These are phyloP conservation scores for Temnothorax longispinosus DNA, from an alignment of 1,140 invertebrate genomes.

Conservation along the genomic window DNA sequence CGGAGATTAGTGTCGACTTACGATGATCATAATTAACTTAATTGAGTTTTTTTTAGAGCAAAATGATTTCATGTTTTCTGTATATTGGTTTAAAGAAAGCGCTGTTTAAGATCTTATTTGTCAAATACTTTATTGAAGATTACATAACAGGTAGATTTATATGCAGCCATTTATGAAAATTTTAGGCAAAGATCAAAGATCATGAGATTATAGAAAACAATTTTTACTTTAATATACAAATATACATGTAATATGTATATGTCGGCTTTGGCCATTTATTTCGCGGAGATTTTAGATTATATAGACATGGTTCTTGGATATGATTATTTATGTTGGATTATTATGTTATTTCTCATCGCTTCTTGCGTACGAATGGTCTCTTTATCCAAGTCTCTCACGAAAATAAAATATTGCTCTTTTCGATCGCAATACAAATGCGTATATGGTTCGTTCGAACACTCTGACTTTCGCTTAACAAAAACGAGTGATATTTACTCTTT, in stretches of 20 bases:
- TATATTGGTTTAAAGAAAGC: background rate
- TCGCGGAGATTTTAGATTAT: background rate
- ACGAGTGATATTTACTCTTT: slow-evolving; percentile 35
- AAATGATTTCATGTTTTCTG: background rate
- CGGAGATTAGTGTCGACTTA: background rate
- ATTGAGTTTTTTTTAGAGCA: background rate
- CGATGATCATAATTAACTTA: background rate
- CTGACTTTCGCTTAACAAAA: slow-evolving; percentile 39
- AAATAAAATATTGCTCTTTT: background rate
- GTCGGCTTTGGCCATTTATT: background rate
- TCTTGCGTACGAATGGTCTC: background rate
- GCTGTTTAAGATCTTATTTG: background rate
- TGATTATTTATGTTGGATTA: background rate
- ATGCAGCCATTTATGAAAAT: background rate
- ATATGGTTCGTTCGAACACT: background rate
- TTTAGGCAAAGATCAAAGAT: background rate
- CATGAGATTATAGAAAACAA: background rate
- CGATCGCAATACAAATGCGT: background rate
- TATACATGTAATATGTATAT: background rate
- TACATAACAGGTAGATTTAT: background rate
- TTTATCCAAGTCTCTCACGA: background rate
- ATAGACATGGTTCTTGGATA: background rate
- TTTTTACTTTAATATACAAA: background rate
- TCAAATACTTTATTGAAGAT: background rate
- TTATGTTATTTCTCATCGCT: background rate